Base-by-base conservation (phyloP, 2,797 vertebrate genomes). In the Anguilla obscura region DNA sequence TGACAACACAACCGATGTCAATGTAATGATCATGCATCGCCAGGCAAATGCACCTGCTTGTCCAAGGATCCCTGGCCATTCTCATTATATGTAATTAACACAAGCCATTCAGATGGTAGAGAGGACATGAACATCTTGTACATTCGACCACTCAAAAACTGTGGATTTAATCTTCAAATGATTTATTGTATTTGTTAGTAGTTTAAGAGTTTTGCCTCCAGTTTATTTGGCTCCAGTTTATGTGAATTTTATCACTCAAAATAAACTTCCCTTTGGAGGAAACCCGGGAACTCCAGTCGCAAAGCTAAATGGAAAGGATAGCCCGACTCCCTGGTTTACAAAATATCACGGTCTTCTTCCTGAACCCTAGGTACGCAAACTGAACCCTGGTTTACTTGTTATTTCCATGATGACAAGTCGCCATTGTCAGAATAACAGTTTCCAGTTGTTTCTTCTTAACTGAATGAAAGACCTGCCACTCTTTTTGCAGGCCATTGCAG, bases 371-470 rank as follows among this genome's bases (percentile, higher is more conserved):
- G 9, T 27, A 71, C 1, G 66, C 30, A 14, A 40, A 4, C 33
- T 9, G 33, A 30, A 30, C 18, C 40, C 33, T 76, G 36, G 63
- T 27, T 48, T n/a, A 69, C 63, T 50, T 56, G 66, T 33, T 18
- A 71, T 88, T 71, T 74, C 66, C 82, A 85, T 84, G 48, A 85
- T n/a, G 33, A 88, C 63, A 88, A 88, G 80, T 82, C 18, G 14
- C 63, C 84, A 88, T 74, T 88, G 87, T 88, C 16, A 21, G 10
- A 27, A 45, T 58, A 88, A 88, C 87, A 88, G 50, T 71, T 85
- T 71, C 60, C 63, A 58, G 69, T 88, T 88, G 87, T 88, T 85
- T 69, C 18, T 12, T 60, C 14, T n/a, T 36, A 48, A 5, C 80
- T 40, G 83, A 87, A 48, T 45, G 63, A 88, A 85, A 66, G 56